These are phyloP conservation scores for Polypterus senegalus DNA, from an alignment of 2,113 vertebrate genomes.

Conservation along the genomic window DNA sequence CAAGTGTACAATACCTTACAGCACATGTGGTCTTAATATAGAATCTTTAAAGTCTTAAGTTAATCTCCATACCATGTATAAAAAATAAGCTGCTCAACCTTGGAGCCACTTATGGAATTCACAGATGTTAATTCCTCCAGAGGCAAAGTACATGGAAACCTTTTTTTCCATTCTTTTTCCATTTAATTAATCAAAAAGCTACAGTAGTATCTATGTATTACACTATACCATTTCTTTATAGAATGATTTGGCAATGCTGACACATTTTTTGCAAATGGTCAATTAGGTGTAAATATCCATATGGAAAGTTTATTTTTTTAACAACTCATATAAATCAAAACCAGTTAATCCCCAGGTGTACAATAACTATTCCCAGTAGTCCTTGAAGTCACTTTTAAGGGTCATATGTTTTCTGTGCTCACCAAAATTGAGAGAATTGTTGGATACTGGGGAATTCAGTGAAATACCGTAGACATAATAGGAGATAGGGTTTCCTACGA, in stretches of 20 bases:
- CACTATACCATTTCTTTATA: slow-evolving; percentile 16
- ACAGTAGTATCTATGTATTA: not conserved
- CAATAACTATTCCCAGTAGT: slow-evolving; percentile 22
- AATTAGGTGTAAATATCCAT: slow-evolving; percentile 40
- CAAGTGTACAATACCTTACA: no score
- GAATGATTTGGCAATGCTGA: slow-evolving; percentile 25
- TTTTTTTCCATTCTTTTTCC: not conserved
- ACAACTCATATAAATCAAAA: slow-evolving; percentile 32
- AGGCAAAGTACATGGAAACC: no score
- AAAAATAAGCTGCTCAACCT: not conserved
- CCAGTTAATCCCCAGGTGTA: slow-evolving; percentile 25
- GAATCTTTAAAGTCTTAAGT: not conserved
- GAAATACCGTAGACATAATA: slow-evolving; percentile 25
- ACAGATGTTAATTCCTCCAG: not conserved
- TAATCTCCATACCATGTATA: not conserved
- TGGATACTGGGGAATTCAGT: slow-evolving; percentile 22
- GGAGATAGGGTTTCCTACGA: slow-evolving; percentile 26
- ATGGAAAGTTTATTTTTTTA: slow-evolving; percentile 33
- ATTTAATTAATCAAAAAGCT: not conserved
- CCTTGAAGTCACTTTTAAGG: slow-evolving; percentile 18
- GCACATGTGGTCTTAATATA: no score
- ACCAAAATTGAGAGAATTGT: not conserved
- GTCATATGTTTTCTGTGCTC: slow-evolving; percentile 12
- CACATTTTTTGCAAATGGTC: slow-evolving; percentile 26
- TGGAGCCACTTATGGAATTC: not conserved